Evolutionary conservation across 2,113 vertebrate species (phyloP).

Genomic region (Pterophyllum scalare): DNA sequence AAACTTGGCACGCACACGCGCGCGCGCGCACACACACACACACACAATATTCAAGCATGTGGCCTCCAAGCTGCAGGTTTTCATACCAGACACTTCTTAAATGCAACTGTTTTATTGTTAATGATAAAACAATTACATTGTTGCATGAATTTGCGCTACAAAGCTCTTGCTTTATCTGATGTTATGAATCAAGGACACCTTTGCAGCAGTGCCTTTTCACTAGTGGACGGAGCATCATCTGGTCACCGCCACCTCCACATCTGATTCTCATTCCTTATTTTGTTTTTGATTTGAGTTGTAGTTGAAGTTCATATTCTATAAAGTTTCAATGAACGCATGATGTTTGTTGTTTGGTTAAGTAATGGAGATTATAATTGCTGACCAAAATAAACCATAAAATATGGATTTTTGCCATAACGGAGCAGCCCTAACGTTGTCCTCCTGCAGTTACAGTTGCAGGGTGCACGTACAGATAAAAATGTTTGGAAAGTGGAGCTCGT

Average conservation of each 20-base stretch:
- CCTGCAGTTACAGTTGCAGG: neutral
- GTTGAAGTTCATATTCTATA: too few species aligned
- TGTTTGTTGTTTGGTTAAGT: too few species aligned
- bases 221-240: neutral
- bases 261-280: too few species aligned
- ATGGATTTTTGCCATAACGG: neutral
- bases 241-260: neutral
- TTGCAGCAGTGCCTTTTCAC: fast-evolving
- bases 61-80: neutral
- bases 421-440: neutral
- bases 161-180: neutral
- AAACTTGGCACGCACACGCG: neutral
- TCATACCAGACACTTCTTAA: neutral
- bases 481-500: neutral
- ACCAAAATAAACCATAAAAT: neutral
- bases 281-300: too few species aligned
- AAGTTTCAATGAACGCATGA: neutral
- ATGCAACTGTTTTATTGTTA: neutral
- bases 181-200: neutral
- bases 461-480: neutral
- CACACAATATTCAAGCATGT: fast-evolving
- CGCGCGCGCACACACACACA: too few species aligned
- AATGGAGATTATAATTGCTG: neutral
- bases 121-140: neutral
- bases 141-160: neutral